Evolutionary conservation across 2,113 vertebrate species (phyloP), one percentile per base, ranked within the genome.

Genomic region (Xiphorhynchus elegans): DNA sequence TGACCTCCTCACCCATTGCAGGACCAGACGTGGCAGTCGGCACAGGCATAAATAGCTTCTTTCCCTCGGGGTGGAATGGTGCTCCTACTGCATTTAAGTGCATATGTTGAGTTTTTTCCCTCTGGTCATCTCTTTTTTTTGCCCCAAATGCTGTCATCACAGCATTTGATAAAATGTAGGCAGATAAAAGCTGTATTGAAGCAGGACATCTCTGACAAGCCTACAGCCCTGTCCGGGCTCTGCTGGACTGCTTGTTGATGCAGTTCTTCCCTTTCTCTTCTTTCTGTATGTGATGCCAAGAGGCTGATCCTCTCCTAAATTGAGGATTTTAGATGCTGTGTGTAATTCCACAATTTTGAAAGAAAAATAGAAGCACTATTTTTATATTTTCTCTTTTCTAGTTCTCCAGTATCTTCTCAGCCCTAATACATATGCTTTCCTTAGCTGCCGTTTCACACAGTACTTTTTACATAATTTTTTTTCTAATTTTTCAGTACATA

Each of bases 1-100:
- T 93, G 91, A 92, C 76, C 79, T 93, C 56, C 37, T 92, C 83
- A 93, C 80, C 76, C 44, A 9, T 4, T 4, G 24, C 59, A 67
- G 42, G 33, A 86, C 31, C 68, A 90, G 86, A 67, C 0, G 0
- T n/a, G 24, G 76, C 64, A 86, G 83, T 50, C 63, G 63, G 55
- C 33, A 3, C 35, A 64, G 24, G 39, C 63, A 79, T 49, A 93
- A 94, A 68, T 26, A 44, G 33, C 37, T 89, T 78, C 44, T 68
- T 91, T 78, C 64, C 64, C 86, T 81, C 4, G 0, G 69, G 91
- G 40, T 39, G n/a, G 14, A 17, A 78, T 67, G n/a, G 37, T 75
- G 42, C 33, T 91, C 9, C 62, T 85, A 13, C 56, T 66, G 33
- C n/a, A 68, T 92, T 46, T 88, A 73, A 88, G 63, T 64, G 47